Percentiles rank a stretch among this genome's conserved stretches.
phyloP scores from a whole-genome alignment of 2,888 invertebrate species.

The Lycaena phlaeas region DNA sequence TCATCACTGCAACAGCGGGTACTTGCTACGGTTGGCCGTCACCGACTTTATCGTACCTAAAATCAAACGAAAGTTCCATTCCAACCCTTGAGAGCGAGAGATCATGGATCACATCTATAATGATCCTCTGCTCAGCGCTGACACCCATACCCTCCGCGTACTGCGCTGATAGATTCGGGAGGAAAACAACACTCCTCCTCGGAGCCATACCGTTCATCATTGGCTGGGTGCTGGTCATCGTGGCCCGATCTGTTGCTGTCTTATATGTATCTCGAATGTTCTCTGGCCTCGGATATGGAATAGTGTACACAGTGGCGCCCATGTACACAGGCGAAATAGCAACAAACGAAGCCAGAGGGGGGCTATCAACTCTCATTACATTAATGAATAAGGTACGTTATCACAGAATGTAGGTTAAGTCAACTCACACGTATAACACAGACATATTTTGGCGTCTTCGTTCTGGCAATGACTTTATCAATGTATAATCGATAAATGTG shows the following conservation, averaged over 20 bases:
- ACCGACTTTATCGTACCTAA: constrained; percentile 69
- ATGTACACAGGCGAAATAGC: constrained; percentile 78
- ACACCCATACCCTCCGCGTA: constrained; percentile 76
- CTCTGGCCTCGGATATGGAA: constrained; percentile 76
- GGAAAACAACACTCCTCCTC: constrained; percentile 76
- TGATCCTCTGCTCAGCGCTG: constrained; percentile 75
- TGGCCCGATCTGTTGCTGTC: constrained; percentile 66
- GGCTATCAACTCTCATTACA: constrained; percentile 75
- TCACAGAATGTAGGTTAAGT: neutral
- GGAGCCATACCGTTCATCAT: constrained; percentile 74
- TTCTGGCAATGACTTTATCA: neutral
- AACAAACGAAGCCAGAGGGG: constrained; percentile 73
- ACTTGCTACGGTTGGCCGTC: constrained; percentile 76
- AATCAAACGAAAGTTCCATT: constrained; percentile 55
- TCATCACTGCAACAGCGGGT: constrained; percentile 68
- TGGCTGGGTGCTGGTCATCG: constrained; percentile 76
- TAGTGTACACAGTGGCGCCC: constrained; percentile 74
- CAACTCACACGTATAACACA: neutral
- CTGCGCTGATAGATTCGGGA: constrained; percentile 76
- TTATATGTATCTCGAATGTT: constrained; percentile 75
- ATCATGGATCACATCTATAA: constrained; percentile 77
- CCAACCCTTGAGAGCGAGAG: constrained; percentile 63
- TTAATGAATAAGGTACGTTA: constrained; percentile 68
- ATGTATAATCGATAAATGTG: neutral
- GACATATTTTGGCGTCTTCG: neutral